Evolutionary conservation across 2,797 vertebrate genomes (phyloP).

Genomic region (Petrocephalus sullivani): DNA sequence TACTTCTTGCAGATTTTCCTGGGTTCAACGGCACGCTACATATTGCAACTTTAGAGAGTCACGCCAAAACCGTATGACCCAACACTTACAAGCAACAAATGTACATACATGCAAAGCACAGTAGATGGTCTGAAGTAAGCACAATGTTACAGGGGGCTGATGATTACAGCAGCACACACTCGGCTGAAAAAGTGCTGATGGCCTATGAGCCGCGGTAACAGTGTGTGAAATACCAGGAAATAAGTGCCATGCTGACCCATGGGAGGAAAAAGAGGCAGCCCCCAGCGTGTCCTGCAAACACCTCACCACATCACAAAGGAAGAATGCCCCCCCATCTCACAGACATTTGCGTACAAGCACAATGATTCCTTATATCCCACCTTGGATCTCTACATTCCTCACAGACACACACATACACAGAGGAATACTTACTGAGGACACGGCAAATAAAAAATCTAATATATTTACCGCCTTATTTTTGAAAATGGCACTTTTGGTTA

Average conservation of each 20-base stretch:
- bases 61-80: background rate
- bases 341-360: background rate
- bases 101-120: background rate
- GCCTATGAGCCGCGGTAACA: background rate
- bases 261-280: background rate
- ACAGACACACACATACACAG: background rate
- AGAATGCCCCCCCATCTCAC: background rate
- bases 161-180: background rate
- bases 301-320: background rate
- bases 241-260: background rate
- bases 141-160: too few relatives aligned
- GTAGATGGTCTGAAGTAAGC: background rate
- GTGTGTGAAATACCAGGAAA: background rate
- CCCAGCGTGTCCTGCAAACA: background rate
- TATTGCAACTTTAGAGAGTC: background rate
- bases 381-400: background rate
- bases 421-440: background rate
- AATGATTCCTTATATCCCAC: too few relatives aligned
- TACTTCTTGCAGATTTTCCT: background rate
- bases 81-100: background rate
- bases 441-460: background rate
- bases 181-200: background rate
- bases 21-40: background rate
- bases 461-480: background rate
- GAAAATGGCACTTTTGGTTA: background rate